Conservation (phyloP, 2,113 vertebrate genomes). For the Chauna torquata region DNA sequence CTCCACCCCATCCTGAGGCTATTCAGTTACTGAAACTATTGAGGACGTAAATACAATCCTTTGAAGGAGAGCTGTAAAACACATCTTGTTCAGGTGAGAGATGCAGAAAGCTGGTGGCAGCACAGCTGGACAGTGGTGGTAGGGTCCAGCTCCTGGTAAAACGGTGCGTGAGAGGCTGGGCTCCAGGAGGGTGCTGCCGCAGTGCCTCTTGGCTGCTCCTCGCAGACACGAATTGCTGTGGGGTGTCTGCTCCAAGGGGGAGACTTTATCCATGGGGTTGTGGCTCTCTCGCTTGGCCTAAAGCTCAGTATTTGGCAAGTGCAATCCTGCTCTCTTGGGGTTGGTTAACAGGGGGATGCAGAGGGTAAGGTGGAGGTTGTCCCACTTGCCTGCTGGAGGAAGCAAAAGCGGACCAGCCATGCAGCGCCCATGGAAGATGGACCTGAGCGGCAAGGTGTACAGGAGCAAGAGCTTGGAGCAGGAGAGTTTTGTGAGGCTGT, state of each 20-base stretch:
- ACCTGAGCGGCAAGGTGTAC: background rate
- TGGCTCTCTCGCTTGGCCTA: background rate
- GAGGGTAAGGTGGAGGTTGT: background rate
- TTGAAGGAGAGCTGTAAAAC: background rate
- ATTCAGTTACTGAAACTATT: background rate
- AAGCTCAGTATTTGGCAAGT: background rate
- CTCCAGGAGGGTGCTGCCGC: background rate
- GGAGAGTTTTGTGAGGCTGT: background rate
- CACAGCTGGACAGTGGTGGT: background rate
- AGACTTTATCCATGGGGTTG: background rate
- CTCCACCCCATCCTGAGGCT: background rate
- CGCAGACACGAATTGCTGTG: background rate
- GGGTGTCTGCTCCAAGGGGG: background rate
- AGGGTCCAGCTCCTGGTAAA: background rate
- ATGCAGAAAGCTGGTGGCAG: background rate
- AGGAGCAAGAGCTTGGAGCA: background rate
- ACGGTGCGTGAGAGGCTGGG: background rate
- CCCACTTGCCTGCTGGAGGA: fast-evolving
- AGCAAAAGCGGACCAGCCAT: background rate
- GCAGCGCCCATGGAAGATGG: fast-evolving
- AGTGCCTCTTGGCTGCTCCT: background rate
- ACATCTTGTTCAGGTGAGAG: fast-evolving
- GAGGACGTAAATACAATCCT: background rate
- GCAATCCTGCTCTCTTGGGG: background rate
- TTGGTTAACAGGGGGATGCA: background rate